Evolutionary conservation across 2,113 vertebrate species (phyloP).

Genomic region (Oryzias curvinotus): DNA sequence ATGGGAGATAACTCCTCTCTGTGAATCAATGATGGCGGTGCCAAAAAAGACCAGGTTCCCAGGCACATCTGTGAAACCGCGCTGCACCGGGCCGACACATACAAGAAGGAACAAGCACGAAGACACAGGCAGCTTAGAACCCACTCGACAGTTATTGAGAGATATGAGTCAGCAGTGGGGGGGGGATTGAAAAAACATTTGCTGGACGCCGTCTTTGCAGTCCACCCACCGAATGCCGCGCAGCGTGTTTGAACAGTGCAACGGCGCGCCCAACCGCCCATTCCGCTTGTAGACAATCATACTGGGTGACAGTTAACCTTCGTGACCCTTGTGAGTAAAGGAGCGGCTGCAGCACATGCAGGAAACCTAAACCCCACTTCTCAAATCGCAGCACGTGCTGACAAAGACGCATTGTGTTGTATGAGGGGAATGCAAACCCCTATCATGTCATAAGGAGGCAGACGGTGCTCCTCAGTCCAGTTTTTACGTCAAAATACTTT

Average conservation of each 20-base stretch:
- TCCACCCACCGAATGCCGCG: constrained; percentile 21
- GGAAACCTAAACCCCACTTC: neutral
- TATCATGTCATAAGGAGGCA: too few relatives aligned
- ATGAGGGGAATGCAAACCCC: neutral
- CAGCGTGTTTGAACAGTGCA: neutral
- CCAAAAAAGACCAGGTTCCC: constrained; percentile 7
- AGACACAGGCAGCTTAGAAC: constrained; percentile 33
- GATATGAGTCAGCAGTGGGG: constrained; percentile 50
- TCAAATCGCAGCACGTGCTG: constrained; percentile 1
- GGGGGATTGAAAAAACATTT: constrained; percentile 28
- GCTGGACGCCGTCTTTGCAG: constrained; percentile 19
- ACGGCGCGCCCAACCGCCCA: too few relatives aligned
- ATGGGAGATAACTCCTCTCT: too few relatives aligned
- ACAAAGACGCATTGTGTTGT: neutral
- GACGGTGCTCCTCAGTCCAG: too few relatives aligned
- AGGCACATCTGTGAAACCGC: constrained; percentile 58
- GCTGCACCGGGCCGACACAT: constrained; percentile 35
- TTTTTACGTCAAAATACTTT: too few relatives aligned
- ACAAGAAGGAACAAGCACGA: constrained; percentile 53
- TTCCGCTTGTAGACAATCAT: too few relatives aligned
- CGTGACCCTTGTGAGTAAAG: too few relatives aligned
- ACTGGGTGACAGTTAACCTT: too few relatives aligned
- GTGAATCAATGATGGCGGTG: neutral
- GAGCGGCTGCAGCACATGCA: neutral
- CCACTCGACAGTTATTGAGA: constrained; percentile 33